A percentile compares a stretch with the other conserved stretches of the same genome.
Conservation (phyloP, 2,888 invertebrate genomes). For the Apodemia mormo region DNA sequence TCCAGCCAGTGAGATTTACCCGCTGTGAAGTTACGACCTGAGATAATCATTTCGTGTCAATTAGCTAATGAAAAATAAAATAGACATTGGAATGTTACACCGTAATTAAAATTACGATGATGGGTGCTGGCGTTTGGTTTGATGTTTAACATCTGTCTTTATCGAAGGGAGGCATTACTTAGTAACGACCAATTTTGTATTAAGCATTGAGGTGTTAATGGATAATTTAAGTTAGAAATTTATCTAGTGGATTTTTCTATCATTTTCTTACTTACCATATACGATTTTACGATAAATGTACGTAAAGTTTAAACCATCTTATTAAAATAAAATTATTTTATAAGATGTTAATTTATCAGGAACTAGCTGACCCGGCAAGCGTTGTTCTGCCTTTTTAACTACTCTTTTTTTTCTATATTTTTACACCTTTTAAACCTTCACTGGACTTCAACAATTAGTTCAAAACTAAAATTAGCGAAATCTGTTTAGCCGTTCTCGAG, state of each 20-base stretch:
- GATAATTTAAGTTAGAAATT: neutral
- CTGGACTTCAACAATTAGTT: too few relatives aligned
- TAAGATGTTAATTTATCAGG: too few relatives aligned
- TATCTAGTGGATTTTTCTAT: constrained; percentile 8
- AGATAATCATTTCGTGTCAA: constrained; percentile 77
- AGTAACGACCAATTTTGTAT: constrained; percentile 22
- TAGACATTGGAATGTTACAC: constrained; percentile 60
- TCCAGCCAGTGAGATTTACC: constrained; percentile 58
- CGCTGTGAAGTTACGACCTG: constrained; percentile 65
- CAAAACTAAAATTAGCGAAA: too few relatives aligned
- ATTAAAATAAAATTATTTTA: too few relatives aligned
- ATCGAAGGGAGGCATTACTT: constrained; percentile 23
- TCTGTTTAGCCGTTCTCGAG: too few relatives aligned
- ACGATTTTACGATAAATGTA: too few relatives aligned
- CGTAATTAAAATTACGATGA: constrained; percentile 75
- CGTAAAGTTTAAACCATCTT: too few relatives aligned
- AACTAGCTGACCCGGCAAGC: too few relatives aligned
- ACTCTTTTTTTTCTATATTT: too few relatives aligned
- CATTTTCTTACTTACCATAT: too few relatives aligned
- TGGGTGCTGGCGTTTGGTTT: constrained; percentile 70
- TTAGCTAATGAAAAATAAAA: constrained; percentile 81
- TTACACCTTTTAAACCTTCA: too few relatives aligned
- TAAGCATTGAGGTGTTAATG: neutral
- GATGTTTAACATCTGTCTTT: constrained; percentile 32
- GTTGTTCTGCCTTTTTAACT: too few relatives aligned